Percentiles rank a stretch among this genome's conserved stretches.
phyloP scores from a whole-genome alignment of 2,888 invertebrate species.

The Adelognathus sp. region DNA sequence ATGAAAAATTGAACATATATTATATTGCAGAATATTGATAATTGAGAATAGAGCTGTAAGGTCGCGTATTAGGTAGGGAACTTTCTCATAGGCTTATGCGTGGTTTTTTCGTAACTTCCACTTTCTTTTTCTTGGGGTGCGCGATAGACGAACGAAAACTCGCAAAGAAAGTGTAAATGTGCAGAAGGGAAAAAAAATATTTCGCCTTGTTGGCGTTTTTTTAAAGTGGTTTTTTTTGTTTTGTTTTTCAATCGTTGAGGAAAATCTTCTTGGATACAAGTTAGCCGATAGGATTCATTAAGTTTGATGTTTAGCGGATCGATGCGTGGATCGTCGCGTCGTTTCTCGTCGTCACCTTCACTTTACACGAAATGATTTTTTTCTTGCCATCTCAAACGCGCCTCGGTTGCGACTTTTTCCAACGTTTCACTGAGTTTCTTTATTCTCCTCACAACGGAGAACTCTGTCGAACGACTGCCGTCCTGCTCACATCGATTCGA shows the following conservation, averaged over 20 bases:
- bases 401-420: constrained; percentile 26
- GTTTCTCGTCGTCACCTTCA: background rate
- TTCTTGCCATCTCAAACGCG: background rate
- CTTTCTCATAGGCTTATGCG: constrained; percentile 52
- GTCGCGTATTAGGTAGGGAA: constrained; percentile 52
- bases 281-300: constrained; percentile 24
- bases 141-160: background rate
- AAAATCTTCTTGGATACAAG: constrained; percentile 25
- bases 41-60: constrained; percentile 31
- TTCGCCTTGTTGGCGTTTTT: background rate
- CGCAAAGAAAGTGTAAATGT: background rate
- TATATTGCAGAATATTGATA: constrained; percentile 29
- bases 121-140: constrained; percentile 13
- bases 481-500: constrained; percentile 76
- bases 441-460: constrained; percentile 43
- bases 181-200: background rate
- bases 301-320: constrained; percentile 39
- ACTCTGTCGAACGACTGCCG: constrained; percentile 72
- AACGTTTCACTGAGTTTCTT: constrained; percentile 16
- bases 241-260: constrained; percentile 36
- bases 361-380: background rate
- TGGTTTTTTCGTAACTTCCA: constrained; percentile 18
- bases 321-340: constrained; percentile 11
- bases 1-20: constrained; percentile 48
- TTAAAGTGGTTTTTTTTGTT: background rate